A percentile compares a stretch with the other conserved stretches of the same genome.
Evolutionary conservation across 2,888 invertebrate species (phyloP).

Genomic region (Tenthredo livida): DNA sequence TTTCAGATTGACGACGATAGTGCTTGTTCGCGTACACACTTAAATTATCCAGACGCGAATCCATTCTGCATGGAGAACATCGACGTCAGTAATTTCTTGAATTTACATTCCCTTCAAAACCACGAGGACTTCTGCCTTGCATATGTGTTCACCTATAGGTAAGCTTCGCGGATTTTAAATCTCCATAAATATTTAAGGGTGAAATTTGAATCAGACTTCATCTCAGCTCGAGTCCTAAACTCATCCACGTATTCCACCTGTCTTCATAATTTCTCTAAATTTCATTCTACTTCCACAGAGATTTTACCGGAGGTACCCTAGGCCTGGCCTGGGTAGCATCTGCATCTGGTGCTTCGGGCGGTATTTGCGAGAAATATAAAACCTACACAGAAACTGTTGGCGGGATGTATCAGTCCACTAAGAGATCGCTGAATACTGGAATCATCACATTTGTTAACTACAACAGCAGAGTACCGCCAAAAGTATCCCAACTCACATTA

Average conservation of each 20-base stretch:
- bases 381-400: conserved; percentile 97
- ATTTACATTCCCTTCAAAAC: conserved; percentile 97
- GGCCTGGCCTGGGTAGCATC: conserved; percentile 99
- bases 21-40: conserved; percentile 82
- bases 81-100: conserved; percentile 99
- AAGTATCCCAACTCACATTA: conserved; percentile 97
- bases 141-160: conserved; percentile 96
- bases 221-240: not conserved
- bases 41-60: conserved; percentile 85
- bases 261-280: not conserved
- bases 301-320: conserved; percentile 98
- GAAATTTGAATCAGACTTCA: not conserved
- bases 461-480: conserved; percentile 97
- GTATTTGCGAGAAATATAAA: conserved; percentile 99
- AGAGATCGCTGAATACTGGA: conserved; percentile 97
- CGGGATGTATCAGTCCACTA: conserved; percentile 96
- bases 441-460: conserved; percentile 99
- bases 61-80: conserved; percentile 98
- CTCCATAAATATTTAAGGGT: not conserved
- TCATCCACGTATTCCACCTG: not conserved
- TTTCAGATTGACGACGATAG: conserved; percentile 94
- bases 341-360: conserved; percentile 97
- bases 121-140: conserved; percentile 99
- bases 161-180: not conserved
- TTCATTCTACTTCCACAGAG: conserved; percentile 80